Evolutionary conservation across 1,140 invertebrate species (phyloP).

Genomic region (Drosophila navojoa): DNA sequence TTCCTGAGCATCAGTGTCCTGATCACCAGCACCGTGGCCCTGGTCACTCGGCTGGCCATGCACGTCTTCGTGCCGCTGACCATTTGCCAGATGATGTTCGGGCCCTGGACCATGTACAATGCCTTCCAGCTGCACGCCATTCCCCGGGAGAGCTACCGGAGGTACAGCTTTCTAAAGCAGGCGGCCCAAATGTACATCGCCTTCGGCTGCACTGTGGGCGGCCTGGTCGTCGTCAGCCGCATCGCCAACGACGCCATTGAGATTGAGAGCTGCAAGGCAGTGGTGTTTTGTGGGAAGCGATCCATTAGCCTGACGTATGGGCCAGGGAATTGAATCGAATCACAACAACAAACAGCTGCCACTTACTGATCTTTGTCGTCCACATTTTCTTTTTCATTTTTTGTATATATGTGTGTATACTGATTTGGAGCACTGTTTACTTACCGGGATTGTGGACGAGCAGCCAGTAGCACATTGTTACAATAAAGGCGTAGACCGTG

Average conservation of each 20-base stretch:
- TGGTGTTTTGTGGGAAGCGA: conserved; percentile 16
- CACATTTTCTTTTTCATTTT: neutral
- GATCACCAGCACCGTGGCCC: conserved; percentile 5
- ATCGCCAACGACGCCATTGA: conserved; percentile 28
- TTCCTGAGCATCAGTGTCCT: conserved; percentile 47
- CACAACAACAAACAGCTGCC: neutral
- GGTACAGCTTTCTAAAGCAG: conserved; percentile 26
- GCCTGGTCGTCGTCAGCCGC: conserved; percentile 14
- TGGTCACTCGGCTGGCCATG: conserved; percentile 34
- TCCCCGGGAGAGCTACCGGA: neutral
- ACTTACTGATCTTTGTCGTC: no score
- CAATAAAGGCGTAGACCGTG: conserved; percentile 86
- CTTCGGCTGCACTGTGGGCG: conserved; percentile 44
- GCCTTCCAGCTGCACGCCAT: conserved; percentile 31
- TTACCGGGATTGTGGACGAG: conserved; percentile 81
- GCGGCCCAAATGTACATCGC: conserved; percentile 51
- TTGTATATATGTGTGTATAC: neutral
- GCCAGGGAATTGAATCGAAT: neutral
- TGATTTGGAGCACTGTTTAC: conserved; percentile 15
- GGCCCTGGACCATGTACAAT: conserved; percentile 64
- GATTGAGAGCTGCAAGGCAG: conserved; percentile 8
- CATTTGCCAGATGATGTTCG: conserved; percentile 45
- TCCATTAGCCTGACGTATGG: neutral
- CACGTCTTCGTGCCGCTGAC: conserved; percentile 49
- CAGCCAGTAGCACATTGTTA: conserved; percentile 84